Evolutionary conservation across 2,113 vertebrate genomes (phyloP), one percentile per base, ranked within the genome.

Genomic region (Prinia subflava): DNA sequence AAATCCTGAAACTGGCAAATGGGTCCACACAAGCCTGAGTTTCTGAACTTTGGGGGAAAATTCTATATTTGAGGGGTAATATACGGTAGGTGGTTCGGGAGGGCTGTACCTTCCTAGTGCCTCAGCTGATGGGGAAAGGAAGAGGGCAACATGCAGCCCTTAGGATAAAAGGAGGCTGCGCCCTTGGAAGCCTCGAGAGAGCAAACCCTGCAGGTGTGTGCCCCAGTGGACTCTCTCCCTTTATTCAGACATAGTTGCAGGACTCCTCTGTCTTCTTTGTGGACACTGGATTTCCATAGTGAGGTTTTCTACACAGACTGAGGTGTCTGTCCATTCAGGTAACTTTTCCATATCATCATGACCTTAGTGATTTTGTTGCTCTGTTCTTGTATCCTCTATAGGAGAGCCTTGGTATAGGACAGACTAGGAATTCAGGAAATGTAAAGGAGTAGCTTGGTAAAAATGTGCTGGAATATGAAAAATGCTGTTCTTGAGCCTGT

Each of bases 81-180:
- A 11, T 63, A 6, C 13, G 23, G 6, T 28, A n/a, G 59, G 30
- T 0, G 1, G 30, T n/a, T 52, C 0, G 1, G 24, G 13, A 41
- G 52, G 44, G 21, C n/a, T 39, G n/a, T 31, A 19, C 44, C n/a
- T 60, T 37, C 44, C n/a, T 24, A 14, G 12, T 37, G 13, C n/a
- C n/a, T 37, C n/a, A 76, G n/a, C 9, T 0, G 1, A 24, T 33
- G 44, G 44, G 21, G 16, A 49, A 49, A 39, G 28, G 28, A 49
- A 31, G 27, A 49, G 15, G 56, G 9, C 42, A 31, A 14, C 1
- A 4, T 9, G 16, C 21, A 14, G 28, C 16, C 1, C 3, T 60
- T 2, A 20, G 44, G 74, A 11, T 60, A 25, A 49, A 60, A 39
- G 35, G n/a, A 39, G 44, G 13, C 44, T 49, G 74, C 2, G 2